These are phyloP conservation scores for Lathamus discolor DNA, from an alignment of 2,113 vertebrate genomes.

Conservation along the genomic window DNA sequence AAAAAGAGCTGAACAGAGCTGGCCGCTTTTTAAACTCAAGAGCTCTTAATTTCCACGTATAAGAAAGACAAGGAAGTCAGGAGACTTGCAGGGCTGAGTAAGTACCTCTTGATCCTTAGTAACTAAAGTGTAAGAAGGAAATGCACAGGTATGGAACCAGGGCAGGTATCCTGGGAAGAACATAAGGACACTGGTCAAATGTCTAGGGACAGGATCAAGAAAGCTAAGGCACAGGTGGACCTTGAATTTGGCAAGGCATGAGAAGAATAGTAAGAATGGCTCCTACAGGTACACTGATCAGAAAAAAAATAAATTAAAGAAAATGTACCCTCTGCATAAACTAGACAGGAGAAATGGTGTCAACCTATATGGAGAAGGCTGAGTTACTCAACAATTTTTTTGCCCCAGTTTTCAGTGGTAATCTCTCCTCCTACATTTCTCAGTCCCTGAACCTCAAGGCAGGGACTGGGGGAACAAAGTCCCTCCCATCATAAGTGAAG, in stretches of 20 bases:
- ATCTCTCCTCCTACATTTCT: background rate
- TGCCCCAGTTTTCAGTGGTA: background rate
- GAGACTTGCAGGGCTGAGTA: background rate
- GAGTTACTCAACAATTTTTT: background rate
- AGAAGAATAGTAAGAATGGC: background rate
- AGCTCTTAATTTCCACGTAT: background rate
- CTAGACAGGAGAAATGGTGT: background rate
- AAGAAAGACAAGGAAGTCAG: background rate
- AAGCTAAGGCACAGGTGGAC: background rate
- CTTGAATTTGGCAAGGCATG: background rate
- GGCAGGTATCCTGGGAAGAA: background rate
- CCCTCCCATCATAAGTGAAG: background rate
- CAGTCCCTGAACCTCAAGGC: background rate
- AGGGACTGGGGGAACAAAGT: background rate
- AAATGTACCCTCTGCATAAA: background rate
- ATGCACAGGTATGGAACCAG: background rate
- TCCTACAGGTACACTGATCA: background rate
- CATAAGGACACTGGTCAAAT: background rate
- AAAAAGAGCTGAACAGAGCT: background rate
- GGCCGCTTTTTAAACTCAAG: background rate
- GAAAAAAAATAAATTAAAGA: background rate
- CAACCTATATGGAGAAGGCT: background rate
- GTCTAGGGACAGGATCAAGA: background rate
- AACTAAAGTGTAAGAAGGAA: background rate
- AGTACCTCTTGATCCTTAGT: background rate